Evolutionary conservation across 2,113 vertebrate genomes (phyloP), one percentile per base, ranked within the genome.

Genomic region (Salminus brasiliensis): DNA sequence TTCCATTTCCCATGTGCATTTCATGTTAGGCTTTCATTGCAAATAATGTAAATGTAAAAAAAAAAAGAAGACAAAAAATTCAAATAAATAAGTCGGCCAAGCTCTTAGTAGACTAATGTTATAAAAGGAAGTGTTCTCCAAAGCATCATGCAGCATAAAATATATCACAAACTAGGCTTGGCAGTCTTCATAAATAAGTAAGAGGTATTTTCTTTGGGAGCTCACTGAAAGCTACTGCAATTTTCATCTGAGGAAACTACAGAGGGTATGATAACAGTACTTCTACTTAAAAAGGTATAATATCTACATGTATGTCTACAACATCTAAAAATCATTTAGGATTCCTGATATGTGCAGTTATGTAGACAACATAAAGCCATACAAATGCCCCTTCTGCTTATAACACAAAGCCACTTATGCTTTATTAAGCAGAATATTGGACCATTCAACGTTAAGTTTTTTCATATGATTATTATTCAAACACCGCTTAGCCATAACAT

Each of bases 101-200:
- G 90, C 89, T 92, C 84, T 88, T 86, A 62, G 30, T 91, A 90
- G 87, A 84, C 87, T 89, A 77, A 87, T 90, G 92, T 91, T 89
- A 84, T 90, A 91, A 78, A 87, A 95, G 93, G 93, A 88, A 93
- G 91, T 91, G 91, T 93, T 90, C 85, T 72, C 73, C 82, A 88
- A 93, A 92, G 91, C 93, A 87, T 91, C 95, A 96, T 96, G 95
- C 95, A 94, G 93, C 88, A 89, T 92, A 91, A 91, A 89, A 92
- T 93, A 92, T 93, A 90, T 83, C 68, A 82, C 89, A 90, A 88
- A 91, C 90, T 95, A 95, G 95, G 95, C 88, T 96, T 96, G 92
- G 95, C 95, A 96, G 95, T 96, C 95, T 96, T 95, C 90, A 91
- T 91, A 79, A 84, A 88, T 89, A 88, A 91, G 78, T 85, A 87